Base-by-base conservation (phyloP, 1,140 invertebrate species). In the Hycleus phaleratus region DNA sequence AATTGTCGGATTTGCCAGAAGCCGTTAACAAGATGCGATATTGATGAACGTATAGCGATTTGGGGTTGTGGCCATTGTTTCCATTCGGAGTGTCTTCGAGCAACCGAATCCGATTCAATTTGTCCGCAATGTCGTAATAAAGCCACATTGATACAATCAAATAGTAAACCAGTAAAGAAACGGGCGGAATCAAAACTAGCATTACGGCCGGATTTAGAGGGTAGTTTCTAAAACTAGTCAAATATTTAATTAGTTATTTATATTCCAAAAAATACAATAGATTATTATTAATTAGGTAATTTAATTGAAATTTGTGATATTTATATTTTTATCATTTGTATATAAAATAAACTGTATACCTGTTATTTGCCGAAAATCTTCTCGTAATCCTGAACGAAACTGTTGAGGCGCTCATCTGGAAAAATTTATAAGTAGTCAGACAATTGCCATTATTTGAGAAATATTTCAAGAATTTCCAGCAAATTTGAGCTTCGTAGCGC, bases 351-450 rank as follows among this genome's bases (percentile, higher is more conserved):
- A 32, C 4, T 32, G 32, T 32, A 32, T 7, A 32, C 32, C 32
- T 32, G 32, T 32, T 44, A 55, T 11, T 55, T 55, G 7, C 40
- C 43, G 32, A 71, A 74, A 24, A 73, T 56, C 9, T 56, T 63
- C 43, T 64, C 65, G 67, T 79, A 85, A 64, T 83, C 75, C 59
- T 83, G 78, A 9, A 84, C 76, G 64, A 81, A 85, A 44, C 74
- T 72, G 49, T 79, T 78, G 63, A 82, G 82, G 53, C 82, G 80
- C 62, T 84, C 82, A 54, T 76, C 82, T 82, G 69, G 47, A 75
- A 77, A 52, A 71, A 71, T 32, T 5, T 18, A 18, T 18, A 18
- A 18, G 18, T 18, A 18, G 12, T 5, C 18, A 49, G 45, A 7
- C 45, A 26, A 12, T 53, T 46, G 25, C 24, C 45, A 26, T 8